Evolutionary conservation across 2,888 invertebrate genomes (phyloP).

Genomic region (Tetragonisca angustula): DNA sequence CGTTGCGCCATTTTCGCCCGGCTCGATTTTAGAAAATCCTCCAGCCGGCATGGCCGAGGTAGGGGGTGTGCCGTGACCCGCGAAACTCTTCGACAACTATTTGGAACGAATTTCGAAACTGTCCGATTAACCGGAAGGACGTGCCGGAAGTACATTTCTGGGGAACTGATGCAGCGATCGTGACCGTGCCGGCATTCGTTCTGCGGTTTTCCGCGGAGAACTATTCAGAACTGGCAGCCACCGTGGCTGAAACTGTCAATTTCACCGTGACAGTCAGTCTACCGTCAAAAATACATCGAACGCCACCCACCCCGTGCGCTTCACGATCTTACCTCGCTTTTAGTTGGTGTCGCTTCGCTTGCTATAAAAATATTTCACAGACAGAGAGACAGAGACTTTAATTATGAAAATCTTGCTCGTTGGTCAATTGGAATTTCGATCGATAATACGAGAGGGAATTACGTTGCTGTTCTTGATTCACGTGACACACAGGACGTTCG

Average conservation of each 20-base stretch:
- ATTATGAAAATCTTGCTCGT: too few species aligned
- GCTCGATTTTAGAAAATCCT: conserved; percentile 46
- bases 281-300: conserved; percentile 63
- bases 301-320: neutral
- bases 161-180: conserved; percentile 68
- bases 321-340: too few species aligned
- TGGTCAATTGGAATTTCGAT: too few species aligned
- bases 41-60: neutral
- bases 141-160: conserved; percentile 74
- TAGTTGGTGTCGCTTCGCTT: too few species aligned
- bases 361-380: too few species aligned
- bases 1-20: conserved; percentile 18
- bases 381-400: too few species aligned
- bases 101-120: conserved; percentile 70
- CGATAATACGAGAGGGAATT: too few species aligned
- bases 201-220: conserved; percentile 69
- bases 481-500: too few species aligned
- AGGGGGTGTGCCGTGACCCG: conserved; percentile 27
- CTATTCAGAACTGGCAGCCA: conserved; percentile 69
- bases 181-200: conserved; percentile 66
- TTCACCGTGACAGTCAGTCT: conserved; percentile 65
- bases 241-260: conserved; percentile 69
- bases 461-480: too few species aligned
- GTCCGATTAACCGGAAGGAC: conserved; percentile 74
- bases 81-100: conserved; percentile 71